Percentiles rank a stretch among this genome's conserved stretches.
phyloP scores from a whole-genome alignment of 2,888 invertebrate species.

The Augiades crinisus region DNA sequence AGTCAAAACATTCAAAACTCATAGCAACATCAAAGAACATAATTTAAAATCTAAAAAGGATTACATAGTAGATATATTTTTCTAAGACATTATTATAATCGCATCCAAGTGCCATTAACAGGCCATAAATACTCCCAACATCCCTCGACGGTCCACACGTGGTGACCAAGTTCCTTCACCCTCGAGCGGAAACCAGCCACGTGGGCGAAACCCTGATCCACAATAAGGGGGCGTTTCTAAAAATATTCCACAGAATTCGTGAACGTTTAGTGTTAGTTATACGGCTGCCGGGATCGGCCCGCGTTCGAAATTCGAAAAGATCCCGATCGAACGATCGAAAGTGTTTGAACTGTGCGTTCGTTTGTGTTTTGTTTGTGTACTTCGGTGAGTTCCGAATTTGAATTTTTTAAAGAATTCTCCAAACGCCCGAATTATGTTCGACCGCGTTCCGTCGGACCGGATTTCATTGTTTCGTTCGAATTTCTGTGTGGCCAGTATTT shows the following conservation, averaged over 20 bases:
- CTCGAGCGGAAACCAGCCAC: conserved; percentile 57
- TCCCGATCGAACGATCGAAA: conserved; percentile 39
- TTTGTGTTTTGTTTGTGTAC: conserved; percentile 18
- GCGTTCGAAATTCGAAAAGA: conserved; percentile 38
- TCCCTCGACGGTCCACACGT: conserved; percentile 18
- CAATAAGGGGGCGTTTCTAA: conserved; percentile 77
- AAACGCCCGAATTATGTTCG: background rate
- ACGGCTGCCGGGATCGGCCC: conserved; percentile 53
- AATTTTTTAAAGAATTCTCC: too few relatives aligned
- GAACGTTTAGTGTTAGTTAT: conserved; percentile 52
- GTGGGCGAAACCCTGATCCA: conserved; percentile 48
- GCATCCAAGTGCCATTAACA: too few relatives aligned
- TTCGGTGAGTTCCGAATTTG: conserved; percentile 14
- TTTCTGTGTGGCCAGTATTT: conserved; percentile 2
- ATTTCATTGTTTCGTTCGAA: conserved; percentile 7
- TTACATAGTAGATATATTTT: too few relatives aligned
- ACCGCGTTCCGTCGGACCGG: background rate
- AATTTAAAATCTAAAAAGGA: too few relatives aligned
- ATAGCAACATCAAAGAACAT: too few relatives aligned
- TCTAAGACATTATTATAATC: too few relatives aligned
- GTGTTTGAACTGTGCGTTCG: conserved; percentile 26
- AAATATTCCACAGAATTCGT: conserved; percentile 53
- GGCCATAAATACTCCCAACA: conserved; percentile 15
- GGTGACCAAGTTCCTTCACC: conserved; percentile 48
- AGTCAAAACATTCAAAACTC: too few relatives aligned